phyloP scores from a whole-genome alignment of 2,888 invertebrate species.

The Hofmannophila pseudospretella region DNA sequence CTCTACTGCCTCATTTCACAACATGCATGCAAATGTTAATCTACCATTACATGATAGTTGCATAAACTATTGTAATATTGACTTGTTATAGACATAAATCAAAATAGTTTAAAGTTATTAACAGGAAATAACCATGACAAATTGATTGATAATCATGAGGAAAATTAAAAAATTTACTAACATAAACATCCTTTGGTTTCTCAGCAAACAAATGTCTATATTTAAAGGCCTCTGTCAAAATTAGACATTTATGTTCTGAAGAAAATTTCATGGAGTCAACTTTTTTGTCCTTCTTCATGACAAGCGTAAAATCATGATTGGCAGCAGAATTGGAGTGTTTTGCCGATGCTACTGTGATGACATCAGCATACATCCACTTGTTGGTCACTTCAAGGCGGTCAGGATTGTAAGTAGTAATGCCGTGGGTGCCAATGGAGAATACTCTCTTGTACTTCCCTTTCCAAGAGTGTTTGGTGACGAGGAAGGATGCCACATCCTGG shows the following conservation, averaged over 20 bases:
- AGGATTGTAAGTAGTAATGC: constrained; percentile 97
- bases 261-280: constrained; percentile 97
- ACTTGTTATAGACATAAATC: too few relatives aligned
- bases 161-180: constrained; percentile 58
- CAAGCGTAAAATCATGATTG: constrained; percentile 86
- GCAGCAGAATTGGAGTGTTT: constrained; percentile 74
- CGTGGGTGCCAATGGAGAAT: constrained; percentile 96
- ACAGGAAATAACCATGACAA: too few relatives aligned
- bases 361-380: constrained; percentile 92
- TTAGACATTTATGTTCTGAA: constrained; percentile 94
- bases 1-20: too few relatives aligned
- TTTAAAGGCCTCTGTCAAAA: constrained; percentile 93
- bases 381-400: constrained; percentile 85
- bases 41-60: too few relatives aligned
- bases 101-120: too few relatives aligned
- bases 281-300: constrained; percentile 93
- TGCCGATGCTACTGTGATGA: constrained; percentile 83
- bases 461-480: constrained; percentile 99
- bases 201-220: constrained; percentile 88
- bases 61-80: too few relatives aligned
- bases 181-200: constrained; percentile 87
- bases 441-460: constrained; percentile 99
- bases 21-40: too few relatives aligned
- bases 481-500: constrained; percentile 96
- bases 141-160: too few relatives aligned